A percentile compares a stretch with the other conserved stretches of the same genome.
Conservation (phyloP, 2,888 invertebrate species). For the Trichacis sp. region DNA sequence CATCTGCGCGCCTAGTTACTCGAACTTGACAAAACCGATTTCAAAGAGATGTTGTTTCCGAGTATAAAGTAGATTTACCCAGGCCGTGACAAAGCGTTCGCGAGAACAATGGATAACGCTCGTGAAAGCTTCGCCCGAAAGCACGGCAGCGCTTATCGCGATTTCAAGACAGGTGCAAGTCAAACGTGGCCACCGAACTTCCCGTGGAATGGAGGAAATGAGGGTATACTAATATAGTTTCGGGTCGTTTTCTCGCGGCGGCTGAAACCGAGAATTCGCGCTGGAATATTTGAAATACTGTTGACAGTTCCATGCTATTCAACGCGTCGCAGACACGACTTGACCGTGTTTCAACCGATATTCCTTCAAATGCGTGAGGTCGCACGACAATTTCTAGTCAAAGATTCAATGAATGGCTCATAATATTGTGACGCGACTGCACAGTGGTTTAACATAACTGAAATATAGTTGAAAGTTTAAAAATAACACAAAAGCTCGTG, state of each 20-base stretch:
- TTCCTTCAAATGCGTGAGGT: no score
- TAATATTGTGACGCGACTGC: no score
- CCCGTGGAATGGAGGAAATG: constrained; percentile 32
- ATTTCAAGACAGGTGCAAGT: constrained; percentile 39
- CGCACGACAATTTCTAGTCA: no score
- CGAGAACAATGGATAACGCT: constrained; percentile 36
- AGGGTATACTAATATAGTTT: constrained; percentile 42
- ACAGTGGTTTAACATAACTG: no score
- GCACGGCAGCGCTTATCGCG: constrained; percentile 15
- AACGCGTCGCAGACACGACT: not conserved
- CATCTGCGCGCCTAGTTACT: no score
- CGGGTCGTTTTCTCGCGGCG: constrained; percentile 35
- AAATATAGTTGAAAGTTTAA: no score
- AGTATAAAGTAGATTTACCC: constrained; percentile 38
- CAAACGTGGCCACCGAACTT: constrained; percentile 35
- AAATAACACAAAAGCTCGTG: no score
- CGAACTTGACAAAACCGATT: constrained; percentile 34
- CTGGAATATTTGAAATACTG: constrained; percentile 13
- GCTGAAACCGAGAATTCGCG: constrained; percentile 30
- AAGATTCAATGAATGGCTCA: no score
- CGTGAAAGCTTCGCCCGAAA: constrained; percentile 22
- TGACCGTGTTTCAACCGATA: not conserved
- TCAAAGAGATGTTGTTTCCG: constrained; percentile 26
- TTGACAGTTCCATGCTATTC: not conserved
- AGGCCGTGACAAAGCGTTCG: constrained; percentile 37